Base-by-base conservation (phyloP, 2,888 invertebrate species). In the Drosophila algonquin region DNA sequence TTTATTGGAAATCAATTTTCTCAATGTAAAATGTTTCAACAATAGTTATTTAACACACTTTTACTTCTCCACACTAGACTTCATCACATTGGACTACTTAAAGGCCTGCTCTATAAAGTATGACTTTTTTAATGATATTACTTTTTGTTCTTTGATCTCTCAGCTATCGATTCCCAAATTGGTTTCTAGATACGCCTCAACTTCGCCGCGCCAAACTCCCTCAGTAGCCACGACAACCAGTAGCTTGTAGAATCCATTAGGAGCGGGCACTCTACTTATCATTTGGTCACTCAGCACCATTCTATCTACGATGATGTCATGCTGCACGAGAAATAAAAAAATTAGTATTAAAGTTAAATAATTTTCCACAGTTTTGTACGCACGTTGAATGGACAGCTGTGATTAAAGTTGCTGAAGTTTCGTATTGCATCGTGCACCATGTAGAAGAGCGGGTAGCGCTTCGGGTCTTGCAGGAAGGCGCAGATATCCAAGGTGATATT, bases 351-450 rank as follows among this genome's bases (percentile, higher is more conserved):
- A 27, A 27, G 27, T 27, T 27, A 6, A 27, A 7, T 27, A 27
- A 27, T 27, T 27, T 27, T 1, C 0, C 6, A 27, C 27, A 7
- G 5, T 27, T 27, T 5, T 6, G 6, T 6, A 62, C 64, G 21
- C n/a, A 67, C 67, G 67, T 68, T 68, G 7, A 18, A 21, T 2
- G 67, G 68, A 9, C 67, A 68, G n/a, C 47, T 50, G 45, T 69
- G 50, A 16, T 69, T 68, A n/a, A 69, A 30, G 35, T 69, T 69
- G 16, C 44, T 68, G 10, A 69, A 69, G 5, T 59, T 53, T 14
- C 16, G 32, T n/a, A 59, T 21, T 6, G 53, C 48, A 3, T 68
- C 50, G 16, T 58, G 54, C 0, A 57, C 47, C 9, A 69, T 1
- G 2, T 27, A 18, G 8, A 50, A 6, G 12, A 47, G 40, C 4